Base-by-base conservation (phyloP, 1,140 invertebrate genomes). In the Mactra quadrangularis region DNA sequence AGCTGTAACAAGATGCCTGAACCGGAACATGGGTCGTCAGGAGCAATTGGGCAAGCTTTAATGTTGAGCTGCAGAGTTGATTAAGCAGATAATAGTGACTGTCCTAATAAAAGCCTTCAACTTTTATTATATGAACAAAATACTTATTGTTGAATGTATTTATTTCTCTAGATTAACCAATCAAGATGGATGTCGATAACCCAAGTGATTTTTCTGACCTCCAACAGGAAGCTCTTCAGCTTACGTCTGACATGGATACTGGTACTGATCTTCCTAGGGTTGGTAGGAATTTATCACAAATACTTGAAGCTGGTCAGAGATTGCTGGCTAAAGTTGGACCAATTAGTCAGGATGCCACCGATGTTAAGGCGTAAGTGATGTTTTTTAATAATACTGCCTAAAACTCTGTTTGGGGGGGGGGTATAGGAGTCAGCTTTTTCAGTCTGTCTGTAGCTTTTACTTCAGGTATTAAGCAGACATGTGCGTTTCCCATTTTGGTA, bases 221-320 rank as follows among this genome's bases (percentile, higher is more conserved):
- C 85, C 94, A 99, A 60, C 95, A 97, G 89, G 96, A 97, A 93
- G 97, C 98, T 0, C 97, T 98, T 90, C 96, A 97, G 90, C 93
- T 99, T 50, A 96, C 97, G 2, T 96, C 96, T 70, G 96, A 97
- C 90, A 96, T 98, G 68, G 97, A 98, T 93, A 96, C 85, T 55
- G 91, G 91, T 0, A 89, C 89, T 41, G 91, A 92, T 68, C 82
- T 94, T 27, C 94, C 93, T 17, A 86, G 97, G 92, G 96, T 99
- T 11, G 97, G 98, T 88, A 94, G 98, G 85, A 98, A 97, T 88
- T 93, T 99, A 31, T 95, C 96, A 50, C 98, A 99, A 94, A 96
- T 99, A 38, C 94, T 97, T 38, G 97, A 99, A 93, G 97, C 97
- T 41, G 97, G 97, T 0, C 96, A 97, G 88, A 96, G 98, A 92